Base-by-base conservation (phyloP, 2,113 vertebrate genomes). In the Physeter macrocephalus region DNA sequence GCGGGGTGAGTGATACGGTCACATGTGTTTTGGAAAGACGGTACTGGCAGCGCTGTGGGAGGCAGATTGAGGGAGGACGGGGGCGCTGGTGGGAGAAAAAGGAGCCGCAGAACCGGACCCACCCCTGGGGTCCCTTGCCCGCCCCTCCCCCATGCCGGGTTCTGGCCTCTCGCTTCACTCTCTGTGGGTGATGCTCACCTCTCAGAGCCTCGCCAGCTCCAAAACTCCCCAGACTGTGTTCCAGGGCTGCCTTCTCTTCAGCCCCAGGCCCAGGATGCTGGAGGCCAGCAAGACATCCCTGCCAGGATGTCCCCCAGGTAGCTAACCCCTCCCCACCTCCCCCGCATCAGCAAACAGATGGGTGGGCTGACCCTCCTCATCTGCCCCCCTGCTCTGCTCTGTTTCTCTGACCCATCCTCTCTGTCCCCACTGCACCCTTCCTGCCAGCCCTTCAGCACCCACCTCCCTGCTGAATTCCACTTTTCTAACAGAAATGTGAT, bases 131-230 rank as follows among this genome's bases (percentile, higher is more conserved):
- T 14, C 82, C 74, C 43, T 54, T 29, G 9, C 41, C 23, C 5
- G 3, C 1, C 43, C 52, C 52, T 12, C n/a, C 5, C 43, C 67
- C 15, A 3, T 0, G 10, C 0, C 0, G 3, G 11, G 23, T 18
- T 36, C 67, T 18, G 25, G 34, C 41, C 66, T 57, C 74, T 75
- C 43, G 61, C 43, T 4, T 39, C 13, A 8, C 25, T 6, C 9
- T 72, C 36, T 82, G 25, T 14, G 12, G 27, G 5, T 2, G 4
- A 9, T 20, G 80, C 17, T 41, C 29, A 1, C 64, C 59, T 81
- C 71, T 54, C 72, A 41, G 54, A 41, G 49, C 78, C 61, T 3
- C 0, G 23, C 84, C 31, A 0, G 20, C n/a, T 62, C 43, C 9
- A 5, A 66, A 14, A 43, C 31, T 18, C 61, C 81, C 75, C 31